Conservation (phyloP, 2,888 invertebrate genomes). For the Siphonodentalium dalli region DNA sequence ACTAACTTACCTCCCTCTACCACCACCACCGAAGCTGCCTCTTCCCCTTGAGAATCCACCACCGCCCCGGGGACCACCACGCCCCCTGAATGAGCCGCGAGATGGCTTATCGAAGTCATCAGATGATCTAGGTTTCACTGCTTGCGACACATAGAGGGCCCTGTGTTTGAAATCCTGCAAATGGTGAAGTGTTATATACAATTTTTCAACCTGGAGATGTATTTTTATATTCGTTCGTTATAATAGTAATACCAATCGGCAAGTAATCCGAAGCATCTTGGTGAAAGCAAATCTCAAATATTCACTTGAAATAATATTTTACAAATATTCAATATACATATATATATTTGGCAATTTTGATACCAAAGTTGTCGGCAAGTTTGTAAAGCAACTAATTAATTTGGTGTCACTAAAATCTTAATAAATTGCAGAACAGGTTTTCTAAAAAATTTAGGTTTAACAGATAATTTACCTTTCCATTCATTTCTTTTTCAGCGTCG, state of each 20-base stretch:
- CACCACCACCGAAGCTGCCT: neutral
- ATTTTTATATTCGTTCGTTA: neutral
- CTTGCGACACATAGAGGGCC: conserved; percentile 43
- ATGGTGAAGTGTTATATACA: neutral
- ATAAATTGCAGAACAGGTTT: too few relatives aligned
- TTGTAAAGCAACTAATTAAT: neutral
- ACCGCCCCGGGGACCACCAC: conserved; percentile 10
- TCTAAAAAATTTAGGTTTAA: too few relatives aligned
- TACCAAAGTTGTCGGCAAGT: neutral
- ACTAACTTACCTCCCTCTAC: conserved; percentile 15
- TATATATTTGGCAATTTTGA: neutral
- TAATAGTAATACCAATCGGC: neutral
- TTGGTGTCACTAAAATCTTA: neutral
- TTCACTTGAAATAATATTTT: neutral
- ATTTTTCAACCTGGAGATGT: neutral
- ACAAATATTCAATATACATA: neutral
- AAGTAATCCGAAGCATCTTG: neutral
- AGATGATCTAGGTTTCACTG: conserved; percentile 31
- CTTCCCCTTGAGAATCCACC: conserved; percentile 12
- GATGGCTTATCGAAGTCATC: conserved; percentile 4
- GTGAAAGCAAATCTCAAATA: neutral
- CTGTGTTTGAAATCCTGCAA: conserved; percentile 41
- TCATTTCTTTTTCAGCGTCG: conserved; percentile 50
- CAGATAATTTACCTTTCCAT: conserved; percentile 41
- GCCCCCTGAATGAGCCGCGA: neutral